These are phyloP conservation scores for Myotis yumanensis DNA, from an alignment of 2,113 vertebrate species.

Conservation along the genomic window DNA sequence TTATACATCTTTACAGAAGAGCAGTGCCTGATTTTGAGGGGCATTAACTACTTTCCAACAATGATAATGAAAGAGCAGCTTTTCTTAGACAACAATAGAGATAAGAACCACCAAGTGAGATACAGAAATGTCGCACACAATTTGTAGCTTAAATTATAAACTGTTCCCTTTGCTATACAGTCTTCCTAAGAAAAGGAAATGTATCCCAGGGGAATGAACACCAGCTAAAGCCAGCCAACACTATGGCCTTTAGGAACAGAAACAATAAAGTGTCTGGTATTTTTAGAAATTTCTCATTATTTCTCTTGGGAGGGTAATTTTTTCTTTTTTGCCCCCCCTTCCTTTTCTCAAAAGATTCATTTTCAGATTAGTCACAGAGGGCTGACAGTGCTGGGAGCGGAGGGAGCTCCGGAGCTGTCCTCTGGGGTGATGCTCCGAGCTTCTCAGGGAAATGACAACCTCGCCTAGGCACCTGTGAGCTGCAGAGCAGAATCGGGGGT, in stretches of 20 bases:
- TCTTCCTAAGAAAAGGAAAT: conserved; percentile 65
- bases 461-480: not conserved
- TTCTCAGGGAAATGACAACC: conserved; percentile 43
- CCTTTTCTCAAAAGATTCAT: conserved; percentile 66
- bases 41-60: conserved; percentile 40
- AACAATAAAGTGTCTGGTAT: conserved; percentile 68
- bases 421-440: conserved; percentile 40
- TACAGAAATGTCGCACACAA: conserved; percentile 60
- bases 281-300: conserved; percentile 77
- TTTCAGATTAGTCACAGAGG: conserved; percentile 72
- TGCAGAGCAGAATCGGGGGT: no score
- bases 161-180: conserved; percentile 48
- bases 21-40: not conserved
- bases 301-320: conserved; percentile 55
- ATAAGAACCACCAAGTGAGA: conserved; percentile 47
- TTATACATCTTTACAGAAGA: not conserved
- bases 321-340: not conserved
- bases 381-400: conserved; percentile 46
- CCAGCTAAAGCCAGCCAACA: conserved; percentile 71
- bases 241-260: conserved; percentile 70
- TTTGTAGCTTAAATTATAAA: conserved; percentile 74
- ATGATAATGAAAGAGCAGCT: conserved; percentile 7
- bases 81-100: conserved; percentile 33
- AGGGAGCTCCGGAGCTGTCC: not conserved
- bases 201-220: conserved; percentile 67